phyloP scores from a whole-genome alignment of 2,113 vertebrate species.

The Colossoma macropomum region DNA sequence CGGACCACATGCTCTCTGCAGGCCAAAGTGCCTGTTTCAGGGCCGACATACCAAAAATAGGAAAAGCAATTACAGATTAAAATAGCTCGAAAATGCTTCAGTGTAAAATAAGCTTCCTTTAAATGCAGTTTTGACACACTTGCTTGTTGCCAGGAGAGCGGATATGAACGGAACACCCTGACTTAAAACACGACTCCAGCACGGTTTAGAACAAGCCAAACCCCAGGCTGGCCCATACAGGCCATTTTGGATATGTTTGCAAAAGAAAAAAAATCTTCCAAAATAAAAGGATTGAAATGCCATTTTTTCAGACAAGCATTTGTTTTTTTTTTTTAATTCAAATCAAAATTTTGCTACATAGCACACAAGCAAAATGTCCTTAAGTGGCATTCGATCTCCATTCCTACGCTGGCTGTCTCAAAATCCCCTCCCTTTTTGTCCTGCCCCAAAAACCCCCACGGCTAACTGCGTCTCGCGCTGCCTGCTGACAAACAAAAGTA shows the following conservation, averaged over 20 bases:
- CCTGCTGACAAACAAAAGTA: slow-evolving; percentile 39
- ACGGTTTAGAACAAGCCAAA: slow-evolving; percentile 36
- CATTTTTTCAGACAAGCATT: slow-evolving; percentile 9
- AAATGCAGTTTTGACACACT: slow-evolving; percentile 22
- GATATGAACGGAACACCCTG: slow-evolving; percentile 22
- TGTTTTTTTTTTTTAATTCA: neutral
- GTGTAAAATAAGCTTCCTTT: slow-evolving; percentile 34
- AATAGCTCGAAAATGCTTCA: slow-evolving; percentile 13
- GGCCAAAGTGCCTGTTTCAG: slow-evolving; percentile 68
- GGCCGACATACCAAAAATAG: slow-evolving; percentile 57
- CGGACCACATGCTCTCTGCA: slow-evolving; percentile 78
- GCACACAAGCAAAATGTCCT: slow-evolving; percentile 56
- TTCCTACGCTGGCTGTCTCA: slow-evolving; percentile 32
- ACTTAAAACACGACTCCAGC: slow-evolving; percentile 48
- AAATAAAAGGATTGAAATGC: neutral
- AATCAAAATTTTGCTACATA: slow-evolving; percentile 69
- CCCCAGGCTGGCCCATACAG: slow-evolving; percentile 60
- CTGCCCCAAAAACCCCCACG: slow-evolving; percentile 56
- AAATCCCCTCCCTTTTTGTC: slow-evolving; percentile 56
- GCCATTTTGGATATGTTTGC: slow-evolving; percentile 61
- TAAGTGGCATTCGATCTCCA: slow-evolving; percentile 61
- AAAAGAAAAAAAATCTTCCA: slow-evolving; percentile 25
- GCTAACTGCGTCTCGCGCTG: slow-evolving; percentile 42
- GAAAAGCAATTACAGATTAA: slow-evolving; percentile 33
- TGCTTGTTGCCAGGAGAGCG: slow-evolving; percentile 16